Conservation (phyloP, 2,113 vertebrate species). For the Copsychus sechellarum region DNA sequence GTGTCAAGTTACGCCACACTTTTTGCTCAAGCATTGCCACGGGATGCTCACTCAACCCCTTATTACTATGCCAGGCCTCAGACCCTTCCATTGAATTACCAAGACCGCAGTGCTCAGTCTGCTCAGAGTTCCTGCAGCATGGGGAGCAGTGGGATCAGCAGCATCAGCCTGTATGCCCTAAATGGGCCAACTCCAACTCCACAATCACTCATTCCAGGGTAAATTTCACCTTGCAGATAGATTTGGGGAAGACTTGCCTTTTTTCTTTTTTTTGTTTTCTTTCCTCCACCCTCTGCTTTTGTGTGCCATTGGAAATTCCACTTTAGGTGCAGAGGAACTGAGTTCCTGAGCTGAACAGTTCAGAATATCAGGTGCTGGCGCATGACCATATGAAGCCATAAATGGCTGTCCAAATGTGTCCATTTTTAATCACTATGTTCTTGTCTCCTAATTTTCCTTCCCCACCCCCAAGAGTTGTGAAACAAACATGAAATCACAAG, state of each 20-base stretch:
- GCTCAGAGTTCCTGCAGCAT: constrained; percentile 80
- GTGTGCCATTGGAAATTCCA: neutral
- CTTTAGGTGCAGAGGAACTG: neutral
- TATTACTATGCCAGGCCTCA: constrained; percentile 94
- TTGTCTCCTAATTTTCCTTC: neutral
- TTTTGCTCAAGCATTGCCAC: constrained; percentile 91
- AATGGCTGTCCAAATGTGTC: neutral
- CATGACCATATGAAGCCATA: neutral
- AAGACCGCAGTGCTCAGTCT: constrained; percentile 79
- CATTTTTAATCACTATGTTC: neutral
- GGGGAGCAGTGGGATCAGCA: constrained; percentile 94
- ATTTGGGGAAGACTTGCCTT: neutral
- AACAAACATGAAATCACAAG: neutral
- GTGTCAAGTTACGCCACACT: constrained; percentile 86
- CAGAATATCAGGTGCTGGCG: neutral
- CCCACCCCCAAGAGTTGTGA: neutral
- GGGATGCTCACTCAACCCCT: constrained; percentile 94
- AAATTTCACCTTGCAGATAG: neutral
- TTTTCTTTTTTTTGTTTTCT: neutral
- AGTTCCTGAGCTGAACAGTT: neutral
- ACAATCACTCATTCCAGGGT: constrained; percentile 88
- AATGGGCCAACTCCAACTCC: constrained; percentile 87
- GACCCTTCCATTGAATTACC: constrained; percentile 88
- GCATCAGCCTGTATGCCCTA: constrained; percentile 83
- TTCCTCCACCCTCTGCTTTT: neutral